phyloP scores from a whole-genome alignment of 2,888 invertebrate genomes.

The Acanthosoma haemorrhoidale region DNA sequence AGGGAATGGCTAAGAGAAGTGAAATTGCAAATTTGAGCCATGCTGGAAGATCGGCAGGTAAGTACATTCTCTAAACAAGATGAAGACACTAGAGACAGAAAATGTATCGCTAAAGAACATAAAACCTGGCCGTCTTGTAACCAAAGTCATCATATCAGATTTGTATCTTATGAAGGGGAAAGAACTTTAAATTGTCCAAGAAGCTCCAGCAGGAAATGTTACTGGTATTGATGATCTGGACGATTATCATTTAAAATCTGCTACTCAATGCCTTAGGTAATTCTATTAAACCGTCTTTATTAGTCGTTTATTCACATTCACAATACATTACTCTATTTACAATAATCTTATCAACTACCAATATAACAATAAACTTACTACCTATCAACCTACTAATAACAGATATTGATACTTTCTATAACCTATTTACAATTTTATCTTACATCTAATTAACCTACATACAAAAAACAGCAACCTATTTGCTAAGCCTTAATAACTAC shows the following conservation, averaged over 20 bases:
- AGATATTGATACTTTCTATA: no score
- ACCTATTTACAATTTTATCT: no score
- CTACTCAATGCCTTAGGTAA: no score
- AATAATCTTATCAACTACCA: no score
- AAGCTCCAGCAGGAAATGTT: constrained; percentile 85
- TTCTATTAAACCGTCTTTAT: no score
- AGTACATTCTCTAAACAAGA: constrained; percentile 18
- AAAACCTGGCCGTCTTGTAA: constrained; percentile 60
- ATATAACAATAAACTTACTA: no score
- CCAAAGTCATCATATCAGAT: constrained; percentile 59
- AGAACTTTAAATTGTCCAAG: constrained; percentile 72
- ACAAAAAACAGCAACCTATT: no score
- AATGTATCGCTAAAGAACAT: constrained; percentile 56
- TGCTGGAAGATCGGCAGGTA: constrained; percentile 48
- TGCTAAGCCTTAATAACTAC: no score
- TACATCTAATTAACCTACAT: no score
- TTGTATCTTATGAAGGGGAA: constrained; percentile 90
- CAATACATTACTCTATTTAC: no score
- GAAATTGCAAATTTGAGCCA: constrained; percentile 62
- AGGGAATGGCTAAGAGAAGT: constrained; percentile 64
- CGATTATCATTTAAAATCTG: constrained; percentile 78
- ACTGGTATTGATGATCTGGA: constrained; percentile 83
- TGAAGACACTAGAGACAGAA: constrained; percentile 22
- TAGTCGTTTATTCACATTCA: no score
- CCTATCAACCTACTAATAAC: no score